Base-by-base conservation (phyloP, 2,888 invertebrate genomes). In the Ametastegia equiseti region DNA sequence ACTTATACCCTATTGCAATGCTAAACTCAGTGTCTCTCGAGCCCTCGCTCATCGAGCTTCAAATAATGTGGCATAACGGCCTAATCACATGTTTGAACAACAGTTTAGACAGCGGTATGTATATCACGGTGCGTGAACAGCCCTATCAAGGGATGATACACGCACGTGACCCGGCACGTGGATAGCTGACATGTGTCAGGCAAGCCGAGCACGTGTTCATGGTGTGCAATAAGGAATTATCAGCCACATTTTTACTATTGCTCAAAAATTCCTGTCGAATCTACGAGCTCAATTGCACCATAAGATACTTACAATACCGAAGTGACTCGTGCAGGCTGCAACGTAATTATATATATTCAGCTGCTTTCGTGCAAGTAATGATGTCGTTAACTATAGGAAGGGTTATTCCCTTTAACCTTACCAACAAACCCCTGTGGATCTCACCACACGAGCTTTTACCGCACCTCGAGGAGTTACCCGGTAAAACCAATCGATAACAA, bases 401-500 rank as follows among this genome's bases (percentile, higher is more conserved):
- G 67, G 45, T 42, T 45, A n/a, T 42, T 71, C 23, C 47, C 45
- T 47, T 47, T 30, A 47, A 71, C n/a, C 45, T 45, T 36, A n/a
- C n/a, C 33, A 47, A 39, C 42, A 30, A 45, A n/a, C n/a, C n/a
- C n/a, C n/a, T n/a, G n/a, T n/a, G n/a, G n/a, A n/a, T n/a, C n/a
- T n/a, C n/a, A n/a, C n/a, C n/a, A n/a, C n/a, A n/a, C n/a, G n/a
- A n/a, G 45, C 71, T n/a, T 30, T 13, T 36, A 47, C 5, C 27
- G 11, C 30, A 45, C n/a, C 71, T 71, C 47, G 71, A 30, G 42
- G 67, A 42, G 13, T 67, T 67, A 47, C 54, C 54, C 75, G 50
- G 75, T 50, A 54, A 75, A 75, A 75, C 54, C 57, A 75, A 75
- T 75, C 75, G 75, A 75, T 75, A 54, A 54, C 75, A 75, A 75